Base-by-base conservation (phyloP, 2,797 vertebrate genomes). In the Smutsia temminckii region DNA sequence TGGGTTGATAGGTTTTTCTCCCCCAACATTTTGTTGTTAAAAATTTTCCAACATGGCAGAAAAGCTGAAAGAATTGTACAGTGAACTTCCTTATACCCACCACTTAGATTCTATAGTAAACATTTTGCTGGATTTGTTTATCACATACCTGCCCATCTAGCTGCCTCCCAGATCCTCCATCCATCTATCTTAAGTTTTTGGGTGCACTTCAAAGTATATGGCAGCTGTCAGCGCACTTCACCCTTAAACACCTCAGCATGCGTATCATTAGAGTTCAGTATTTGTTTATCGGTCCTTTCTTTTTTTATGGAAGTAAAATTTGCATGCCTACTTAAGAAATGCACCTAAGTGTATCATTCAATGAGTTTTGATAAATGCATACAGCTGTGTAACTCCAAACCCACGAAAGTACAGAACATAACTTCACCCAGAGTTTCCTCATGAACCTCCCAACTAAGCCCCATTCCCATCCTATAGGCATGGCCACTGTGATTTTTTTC, bases 151-250 rank as follows among this genome's bases (percentile, higher is more conserved):
- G 32, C 69, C 42, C 21, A 20, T 29, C 13, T 12, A 80, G 34
- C 74, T 75, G 40, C 66, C 69, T 78, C 37, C 17, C 13, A 3
- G 3, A 16, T 34, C 46, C 23, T 77, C 20, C 17, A 68, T 81
- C 78, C 53, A 63, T 63, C 42, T 69, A 21, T 5, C 57, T 66
- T 46, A 63, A 16, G 34, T 37, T 94, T 89, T 69, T 29, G 32
- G 72, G 77, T 77, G 40, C 13, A 57, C 90, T 93, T 97, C 77
- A 83, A 79, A 91, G 72, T 72, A 86, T 55, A 88, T 34, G 64
- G 21, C 21, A 89, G 42, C 63, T 86, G 71, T 63, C 42, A 77
- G 69, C 63, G 18, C 49, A 68, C 63, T 80, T 80, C 21, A 78
- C 55, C 59, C n/a, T 84, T 51, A 79, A 68, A 93, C 29, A 69